phyloP scores from a whole-genome alignment of 2,797 vertebrate genomes.

The Sciurus carolinensis region DNA sequence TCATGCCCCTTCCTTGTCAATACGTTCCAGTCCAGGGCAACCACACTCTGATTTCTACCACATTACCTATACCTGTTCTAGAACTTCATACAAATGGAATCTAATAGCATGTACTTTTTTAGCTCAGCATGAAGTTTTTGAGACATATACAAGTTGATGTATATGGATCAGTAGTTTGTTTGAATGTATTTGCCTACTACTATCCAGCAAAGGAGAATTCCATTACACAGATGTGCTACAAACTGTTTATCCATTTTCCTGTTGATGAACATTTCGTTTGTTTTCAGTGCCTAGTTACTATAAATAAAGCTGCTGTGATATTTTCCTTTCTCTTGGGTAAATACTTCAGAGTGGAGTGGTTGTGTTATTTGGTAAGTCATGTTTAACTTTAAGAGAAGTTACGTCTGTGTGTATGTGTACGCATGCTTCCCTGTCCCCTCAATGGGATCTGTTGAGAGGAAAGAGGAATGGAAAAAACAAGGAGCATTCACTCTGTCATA shows the following conservation, averaged over 20 bases:
- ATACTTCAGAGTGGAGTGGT: neutral
- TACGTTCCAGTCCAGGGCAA: neutral
- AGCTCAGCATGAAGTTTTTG: neutral
- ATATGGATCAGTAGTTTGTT: neutral
- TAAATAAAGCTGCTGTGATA: neutral
- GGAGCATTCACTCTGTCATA: neutral
- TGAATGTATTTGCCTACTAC: neutral
- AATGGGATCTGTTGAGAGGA: rapidly evolving
- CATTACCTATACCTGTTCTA: neutral
- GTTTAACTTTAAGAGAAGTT: neutral
- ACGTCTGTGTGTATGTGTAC: neutral
- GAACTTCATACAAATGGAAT: neutral
- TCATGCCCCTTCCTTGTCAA: neutral
- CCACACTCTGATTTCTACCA: neutral
- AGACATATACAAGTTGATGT: neutral
- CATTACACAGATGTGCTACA: neutral
- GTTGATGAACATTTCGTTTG: neutral
- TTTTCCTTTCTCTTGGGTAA: neutral
- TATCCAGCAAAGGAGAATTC: neutral
- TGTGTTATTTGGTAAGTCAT: neutral
- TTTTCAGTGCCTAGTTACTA: neutral
- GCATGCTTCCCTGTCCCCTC: neutral
- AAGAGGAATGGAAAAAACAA: neutral
- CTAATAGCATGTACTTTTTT: neutral
- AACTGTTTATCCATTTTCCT: conserved; percentile 4